These are phyloP conservation scores for Myzus persicae DNA, from an alignment of 1,140 invertebrate genomes.

Conservation along the genomic window DNA sequence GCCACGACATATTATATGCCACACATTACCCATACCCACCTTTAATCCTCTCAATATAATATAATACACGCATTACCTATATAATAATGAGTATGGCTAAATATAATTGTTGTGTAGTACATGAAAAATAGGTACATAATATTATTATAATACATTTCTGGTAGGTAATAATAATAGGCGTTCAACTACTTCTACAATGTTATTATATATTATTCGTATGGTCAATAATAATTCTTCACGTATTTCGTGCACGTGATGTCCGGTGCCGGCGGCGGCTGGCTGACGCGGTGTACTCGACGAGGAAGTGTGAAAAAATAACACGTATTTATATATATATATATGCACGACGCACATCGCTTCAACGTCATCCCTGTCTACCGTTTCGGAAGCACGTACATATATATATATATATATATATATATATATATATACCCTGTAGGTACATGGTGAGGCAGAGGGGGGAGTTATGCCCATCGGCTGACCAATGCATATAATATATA, in stretches of 20 bases:
- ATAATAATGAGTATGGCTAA: no score
- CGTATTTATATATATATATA: neutral
- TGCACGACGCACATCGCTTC: neutral
- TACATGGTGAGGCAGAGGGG: neutral
- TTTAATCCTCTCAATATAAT: no score
- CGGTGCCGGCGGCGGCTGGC: neutral
- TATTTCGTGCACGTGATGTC: slow-evolving; percentile 2
- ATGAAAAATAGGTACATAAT: neutral
- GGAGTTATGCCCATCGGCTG: neutral
- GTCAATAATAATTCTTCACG: neutral
- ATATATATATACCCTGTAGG: neutral
- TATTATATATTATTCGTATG: no score
- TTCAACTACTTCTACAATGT: no score
- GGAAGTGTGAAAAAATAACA: neutral
- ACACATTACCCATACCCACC: no score
- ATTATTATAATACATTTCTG: neutral
- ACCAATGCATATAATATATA: neutral
- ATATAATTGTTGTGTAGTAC: no score
- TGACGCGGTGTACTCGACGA: neutral
- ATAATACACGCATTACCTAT: no score
- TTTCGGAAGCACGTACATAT: neutral
- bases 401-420: neutral
- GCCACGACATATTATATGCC: no score
- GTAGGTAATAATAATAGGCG: neutral
- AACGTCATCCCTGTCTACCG: neutral